Percentiles rank a stretch among this genome's conserved stretches.
Evolutionary conservation across 2,797 vertebrate species (phyloP).

Genomic region (Champsocephalus gunnari): DNA sequence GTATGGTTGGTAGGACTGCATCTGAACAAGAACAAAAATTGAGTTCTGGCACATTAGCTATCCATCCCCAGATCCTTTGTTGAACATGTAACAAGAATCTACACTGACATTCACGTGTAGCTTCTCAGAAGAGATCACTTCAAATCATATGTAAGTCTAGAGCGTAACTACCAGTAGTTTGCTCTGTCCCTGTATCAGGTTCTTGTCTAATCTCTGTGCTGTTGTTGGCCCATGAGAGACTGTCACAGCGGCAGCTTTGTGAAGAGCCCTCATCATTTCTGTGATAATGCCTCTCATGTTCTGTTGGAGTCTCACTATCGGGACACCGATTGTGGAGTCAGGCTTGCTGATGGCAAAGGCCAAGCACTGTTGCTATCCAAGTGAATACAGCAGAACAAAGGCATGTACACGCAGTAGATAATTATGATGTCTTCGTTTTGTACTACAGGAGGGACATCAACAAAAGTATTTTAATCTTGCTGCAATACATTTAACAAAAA

Average conservation of each 20-base stretch:
- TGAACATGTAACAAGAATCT: conserved; percentile 11
- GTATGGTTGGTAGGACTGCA: background rate
- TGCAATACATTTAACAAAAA: background rate
- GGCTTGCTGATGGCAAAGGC: conserved; percentile 39
- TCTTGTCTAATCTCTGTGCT: conserved; percentile 76
- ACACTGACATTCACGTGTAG: conserved; percentile 14
- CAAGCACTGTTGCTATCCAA: conserved; percentile 32
- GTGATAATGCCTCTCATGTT: conserved; percentile 69
- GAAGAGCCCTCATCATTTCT: conserved; percentile 74
- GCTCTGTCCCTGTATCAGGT: conserved; percentile 36
- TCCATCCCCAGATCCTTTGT: conserved; percentile 18
- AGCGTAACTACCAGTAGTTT: conserved; percentile 29
- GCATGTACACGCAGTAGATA: background rate
- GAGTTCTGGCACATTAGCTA: background rate
- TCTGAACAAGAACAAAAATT: background rate
- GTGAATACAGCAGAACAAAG: conserved; percentile 19
- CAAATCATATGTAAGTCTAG: conserved; percentile 28
- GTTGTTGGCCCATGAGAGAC: conserved; percentile 72
- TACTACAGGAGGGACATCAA: background rate
- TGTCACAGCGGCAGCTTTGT: conserved; percentile 66
- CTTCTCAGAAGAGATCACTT: conserved; percentile 40
- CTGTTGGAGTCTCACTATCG: conserved; percentile 62
- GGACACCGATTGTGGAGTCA: conserved; percentile 51
- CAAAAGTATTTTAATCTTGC: background rate
- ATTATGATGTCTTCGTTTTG: conserved; percentile 5